Conservation (phyloP, 2,113 vertebrate genomes). For the Channa argus region DNA sequence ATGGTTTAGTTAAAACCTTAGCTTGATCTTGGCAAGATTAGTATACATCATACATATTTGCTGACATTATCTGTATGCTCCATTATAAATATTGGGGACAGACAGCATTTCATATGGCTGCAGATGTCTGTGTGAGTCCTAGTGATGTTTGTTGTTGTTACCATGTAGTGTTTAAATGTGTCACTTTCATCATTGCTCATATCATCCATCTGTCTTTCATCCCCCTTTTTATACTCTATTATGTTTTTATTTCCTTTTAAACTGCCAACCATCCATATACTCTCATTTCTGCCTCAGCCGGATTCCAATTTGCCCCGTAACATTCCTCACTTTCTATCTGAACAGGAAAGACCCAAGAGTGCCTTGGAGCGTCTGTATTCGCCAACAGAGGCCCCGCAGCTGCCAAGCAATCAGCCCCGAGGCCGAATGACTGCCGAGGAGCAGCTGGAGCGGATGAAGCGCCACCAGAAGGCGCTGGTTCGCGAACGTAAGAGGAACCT, state of each 20-base stretch:
- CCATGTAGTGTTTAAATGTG: background rate
- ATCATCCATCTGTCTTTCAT: background rate
- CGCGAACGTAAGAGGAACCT: conserved; percentile 94
- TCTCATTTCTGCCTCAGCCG: background rate
- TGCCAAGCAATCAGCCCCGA: conserved; percentile 32
- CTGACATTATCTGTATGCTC: no score
- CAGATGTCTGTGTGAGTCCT: background rate
- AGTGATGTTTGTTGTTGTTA: no score
- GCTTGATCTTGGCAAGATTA: background rate
- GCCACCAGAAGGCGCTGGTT: conserved; percentile 93
- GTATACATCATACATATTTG: no score
- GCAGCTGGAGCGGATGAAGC: conserved; percentile 96
- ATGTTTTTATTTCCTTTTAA: background rate
- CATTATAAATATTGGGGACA: background rate
- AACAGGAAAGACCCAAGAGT: conserved; percentile 95
- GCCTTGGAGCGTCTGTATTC: conserved; percentile 95
- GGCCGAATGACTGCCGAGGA: conserved; percentile 95
- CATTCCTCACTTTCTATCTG: background rate
- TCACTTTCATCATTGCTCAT: background rate
- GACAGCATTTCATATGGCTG: background rate
- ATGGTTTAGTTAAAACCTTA: background rate
- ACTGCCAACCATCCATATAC: background rate
- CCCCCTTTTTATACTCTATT: background rate
- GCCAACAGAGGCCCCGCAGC: conserved; percentile 83
- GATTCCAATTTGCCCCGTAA: background rate